Conservation (phyloP, 2,797 vertebrate genomes). For the Rhincodon typus region DNA sequence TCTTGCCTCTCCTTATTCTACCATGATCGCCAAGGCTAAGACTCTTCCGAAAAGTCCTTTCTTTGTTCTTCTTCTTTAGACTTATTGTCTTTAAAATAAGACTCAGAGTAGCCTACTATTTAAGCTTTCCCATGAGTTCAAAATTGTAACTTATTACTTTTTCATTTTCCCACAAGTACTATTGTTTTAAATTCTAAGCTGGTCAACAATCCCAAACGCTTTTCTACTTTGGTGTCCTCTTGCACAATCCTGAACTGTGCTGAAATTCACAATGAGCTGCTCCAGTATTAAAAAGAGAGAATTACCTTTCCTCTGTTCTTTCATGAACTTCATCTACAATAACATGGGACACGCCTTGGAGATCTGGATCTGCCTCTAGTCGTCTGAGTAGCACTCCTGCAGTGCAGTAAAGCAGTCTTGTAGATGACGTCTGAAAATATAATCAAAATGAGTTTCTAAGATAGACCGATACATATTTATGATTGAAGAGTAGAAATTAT, state of each 20-base stretch:
- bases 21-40: neutral
- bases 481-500: neutral
- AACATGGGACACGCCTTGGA: conserved; percentile 78
- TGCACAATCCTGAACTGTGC: neutral
- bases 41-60: neutral
- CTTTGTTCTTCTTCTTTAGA: neutral
- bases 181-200: neutral
- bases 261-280: neutral
- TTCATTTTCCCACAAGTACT: neutral
- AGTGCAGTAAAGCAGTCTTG: conserved; percentile 90
- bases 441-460: neutral
- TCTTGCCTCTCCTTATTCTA: neutral
- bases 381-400: conserved; percentile 85
- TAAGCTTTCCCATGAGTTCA: neutral
- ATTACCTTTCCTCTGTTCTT: conserved; percentile 92
- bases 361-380: conserved; percentile 77
- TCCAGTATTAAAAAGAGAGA: neutral
- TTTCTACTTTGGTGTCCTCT: neutral
- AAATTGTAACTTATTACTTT: neutral
- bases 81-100: neutral
- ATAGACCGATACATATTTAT: neutral
- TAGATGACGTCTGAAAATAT: conserved; percentile 69
- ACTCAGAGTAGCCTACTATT: neutral
- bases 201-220: neutral
- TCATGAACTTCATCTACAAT: conserved; percentile 96